A percentile compares a stretch with the other conserved stretches of the same genome.
Evolutionary conservation across 2,113 vertebrate genomes (phyloP).

Genomic region (Phocoena phocoena): DNA sequence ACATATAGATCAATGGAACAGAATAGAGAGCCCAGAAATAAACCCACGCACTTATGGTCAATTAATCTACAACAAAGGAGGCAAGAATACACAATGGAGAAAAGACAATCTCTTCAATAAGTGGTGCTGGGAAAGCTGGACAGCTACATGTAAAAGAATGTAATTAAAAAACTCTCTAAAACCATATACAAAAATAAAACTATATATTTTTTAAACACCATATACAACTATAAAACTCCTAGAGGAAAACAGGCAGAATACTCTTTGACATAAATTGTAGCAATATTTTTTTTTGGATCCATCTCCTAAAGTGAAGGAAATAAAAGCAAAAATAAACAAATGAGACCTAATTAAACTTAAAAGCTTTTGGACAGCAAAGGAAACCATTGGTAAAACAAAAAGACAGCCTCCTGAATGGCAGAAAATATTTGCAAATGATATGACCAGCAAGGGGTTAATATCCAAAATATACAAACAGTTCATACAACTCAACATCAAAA

Average conservation of each 20-base stretch:
- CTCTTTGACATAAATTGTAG: not conserved
- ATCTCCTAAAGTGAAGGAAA: not conserved
- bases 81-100: not conserved
- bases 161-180: not conserved
- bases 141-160: not conserved
- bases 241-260: not conserved
- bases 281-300: not conserved
- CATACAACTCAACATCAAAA: not conserved
- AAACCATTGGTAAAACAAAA: not conserved
- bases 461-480: not conserved
- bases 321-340: not conserved
- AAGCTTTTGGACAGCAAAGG: not conserved
- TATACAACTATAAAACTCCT: not conserved
- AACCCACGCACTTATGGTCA: not conserved
- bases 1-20: not conserved
- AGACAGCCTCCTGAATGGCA: too few relatives aligned
- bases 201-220: not conserved
- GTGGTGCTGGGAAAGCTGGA: not conserved
- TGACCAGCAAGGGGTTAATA: not conserved
- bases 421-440: too few relatives aligned
- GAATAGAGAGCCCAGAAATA: not conserved
- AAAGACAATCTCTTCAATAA: not conserved
- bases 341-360: not conserved
- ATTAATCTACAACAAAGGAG: not conserved
- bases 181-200: not conserved